phyloP scores from a whole-genome alignment of 2,888 invertebrate genomes.

The Gastrophysa polygoni region DNA sequence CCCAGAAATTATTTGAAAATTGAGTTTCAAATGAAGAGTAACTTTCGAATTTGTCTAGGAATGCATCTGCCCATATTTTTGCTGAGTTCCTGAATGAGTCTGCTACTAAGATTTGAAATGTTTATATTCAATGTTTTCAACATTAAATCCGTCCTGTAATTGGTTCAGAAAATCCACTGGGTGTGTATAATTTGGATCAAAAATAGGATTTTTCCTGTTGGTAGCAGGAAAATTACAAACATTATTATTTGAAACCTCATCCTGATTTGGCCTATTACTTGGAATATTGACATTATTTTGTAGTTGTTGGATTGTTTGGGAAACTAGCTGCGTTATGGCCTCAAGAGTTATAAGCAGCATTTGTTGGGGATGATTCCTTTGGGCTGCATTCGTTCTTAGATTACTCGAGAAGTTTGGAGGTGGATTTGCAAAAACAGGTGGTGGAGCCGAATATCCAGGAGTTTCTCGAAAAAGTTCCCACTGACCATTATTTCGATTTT shows the following conservation, averaged over 20 bases:
- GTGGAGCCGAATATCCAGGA: not conserved
- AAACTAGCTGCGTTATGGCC: not conserved
- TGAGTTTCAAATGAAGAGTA: not conserved
- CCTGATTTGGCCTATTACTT: not conserved
- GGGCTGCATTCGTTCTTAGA: not conserved
- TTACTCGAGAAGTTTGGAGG: not conserved
- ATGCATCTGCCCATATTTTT: not conserved
- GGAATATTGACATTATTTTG: not conserved
- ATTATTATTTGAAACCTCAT: not conserved
- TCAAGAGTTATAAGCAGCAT: not conserved
- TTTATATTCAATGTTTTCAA: not conserved
- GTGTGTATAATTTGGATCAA: not conserved
- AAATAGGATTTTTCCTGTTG: not conserved
- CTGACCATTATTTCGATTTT: not conserved
- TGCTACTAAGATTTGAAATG: not conserved
- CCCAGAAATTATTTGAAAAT: not conserved
- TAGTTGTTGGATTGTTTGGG: not conserved
- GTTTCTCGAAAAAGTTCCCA: not conserved
- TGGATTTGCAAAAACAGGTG: not conserved
- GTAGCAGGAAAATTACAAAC: not conserved
- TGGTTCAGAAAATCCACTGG: constrained; percentile 1
- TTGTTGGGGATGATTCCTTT: not conserved
- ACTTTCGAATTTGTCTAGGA: not conserved
- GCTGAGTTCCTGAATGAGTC: not conserved
- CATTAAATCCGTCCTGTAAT: constrained; percentile 2